Conservation (phyloP, 2,888 invertebrate genomes). For the Spisula subtruncata region DNA sequence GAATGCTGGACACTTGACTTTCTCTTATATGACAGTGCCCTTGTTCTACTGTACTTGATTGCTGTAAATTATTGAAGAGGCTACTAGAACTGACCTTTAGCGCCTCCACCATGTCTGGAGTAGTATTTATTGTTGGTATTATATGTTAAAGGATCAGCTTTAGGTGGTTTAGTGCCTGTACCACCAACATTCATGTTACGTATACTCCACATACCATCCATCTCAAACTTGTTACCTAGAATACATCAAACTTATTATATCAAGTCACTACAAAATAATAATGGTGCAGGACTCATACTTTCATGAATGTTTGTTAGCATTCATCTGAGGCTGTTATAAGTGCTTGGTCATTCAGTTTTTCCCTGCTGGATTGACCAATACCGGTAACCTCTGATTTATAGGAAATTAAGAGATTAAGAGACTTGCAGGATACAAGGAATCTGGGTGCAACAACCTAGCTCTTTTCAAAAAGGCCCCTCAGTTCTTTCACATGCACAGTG, state of each 20-base stretch:
- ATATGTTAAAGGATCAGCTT: conserved; percentile 74
- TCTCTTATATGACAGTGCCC: too few species aligned
- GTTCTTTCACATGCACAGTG: not conserved
- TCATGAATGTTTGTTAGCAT: not conserved
- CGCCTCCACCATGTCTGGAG: conserved; percentile 79
- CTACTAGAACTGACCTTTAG: conserved; percentile 64
- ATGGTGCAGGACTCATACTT: too few species aligned
- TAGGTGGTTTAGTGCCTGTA: conserved; percentile 50
- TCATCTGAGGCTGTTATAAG: too few species aligned
- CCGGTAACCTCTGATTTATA: not conserved
- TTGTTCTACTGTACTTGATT: not conserved
- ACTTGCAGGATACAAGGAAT: not conserved
- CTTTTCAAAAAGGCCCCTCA: not conserved
- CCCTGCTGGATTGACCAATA: not conserved
- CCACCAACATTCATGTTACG: conserved; percentile 79
- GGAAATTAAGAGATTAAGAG: too few species aligned
- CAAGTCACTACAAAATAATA: not conserved
- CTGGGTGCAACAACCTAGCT: too few species aligned
- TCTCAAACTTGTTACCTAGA: conserved; percentile 70
- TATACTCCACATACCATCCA: conserved; percentile 84
- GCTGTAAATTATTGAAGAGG: not conserved
- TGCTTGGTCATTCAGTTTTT: too few species aligned
- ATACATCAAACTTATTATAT: not conserved
- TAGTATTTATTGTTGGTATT: conserved; percentile 81
- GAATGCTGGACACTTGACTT: too few species aligned